Evolutionary conservation across 1,140 invertebrate species (phyloP).

Genomic region (Euglossa dilemma): DNA sequence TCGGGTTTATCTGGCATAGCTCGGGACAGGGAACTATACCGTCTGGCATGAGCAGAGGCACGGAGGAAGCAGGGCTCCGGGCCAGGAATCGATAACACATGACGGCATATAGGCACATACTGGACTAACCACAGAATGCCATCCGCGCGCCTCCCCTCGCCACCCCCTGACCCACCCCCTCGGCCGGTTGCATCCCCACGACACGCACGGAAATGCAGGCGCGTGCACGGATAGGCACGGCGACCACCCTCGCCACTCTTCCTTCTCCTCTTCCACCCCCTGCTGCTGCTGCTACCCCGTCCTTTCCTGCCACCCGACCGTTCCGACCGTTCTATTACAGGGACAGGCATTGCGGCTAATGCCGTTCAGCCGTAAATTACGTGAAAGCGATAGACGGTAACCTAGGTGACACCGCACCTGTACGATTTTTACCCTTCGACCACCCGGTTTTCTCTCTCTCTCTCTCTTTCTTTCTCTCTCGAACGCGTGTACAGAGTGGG

Average conservation of each 20-base stretch:
- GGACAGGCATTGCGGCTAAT: constrained; percentile 78
- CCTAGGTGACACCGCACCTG: constrained; percentile 51
- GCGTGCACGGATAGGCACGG: constrained; percentile 44
- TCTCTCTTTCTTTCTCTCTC: too few species aligned
- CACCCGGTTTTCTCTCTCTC: not conserved
- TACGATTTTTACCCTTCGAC: constrained; percentile 53
- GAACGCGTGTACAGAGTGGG: too few species aligned
- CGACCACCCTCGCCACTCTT: constrained; percentile 5
- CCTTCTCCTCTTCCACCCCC: constrained; percentile 7
- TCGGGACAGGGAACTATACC: constrained; percentile 49
- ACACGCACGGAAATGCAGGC: constrained; percentile 62
- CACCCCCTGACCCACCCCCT: constrained; percentile 11
- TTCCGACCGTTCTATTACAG: constrained; percentile 73
- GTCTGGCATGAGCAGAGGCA: constrained; percentile 54
- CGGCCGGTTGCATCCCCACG: constrained; percentile 50
- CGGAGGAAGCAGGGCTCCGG: constrained; percentile 60
- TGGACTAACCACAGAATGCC: constrained; percentile 80
- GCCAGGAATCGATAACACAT: constrained; percentile 79
- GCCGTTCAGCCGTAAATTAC: constrained; percentile 78
- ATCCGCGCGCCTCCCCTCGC: constrained; percentile 73
- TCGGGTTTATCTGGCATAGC: constrained; percentile 60
- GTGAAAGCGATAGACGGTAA: constrained; percentile 73
- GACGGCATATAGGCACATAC: constrained; percentile 79
- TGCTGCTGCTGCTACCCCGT: not conserved
- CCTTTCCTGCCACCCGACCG: constrained; percentile 40